A percentile compares a stretch with the other conserved stretches of the same genome.
These are phyloP conservation scores for Coelinius sp. DNA, from an alignment of 2,888 invertebrate species.

Conservation along the genomic window DNA sequence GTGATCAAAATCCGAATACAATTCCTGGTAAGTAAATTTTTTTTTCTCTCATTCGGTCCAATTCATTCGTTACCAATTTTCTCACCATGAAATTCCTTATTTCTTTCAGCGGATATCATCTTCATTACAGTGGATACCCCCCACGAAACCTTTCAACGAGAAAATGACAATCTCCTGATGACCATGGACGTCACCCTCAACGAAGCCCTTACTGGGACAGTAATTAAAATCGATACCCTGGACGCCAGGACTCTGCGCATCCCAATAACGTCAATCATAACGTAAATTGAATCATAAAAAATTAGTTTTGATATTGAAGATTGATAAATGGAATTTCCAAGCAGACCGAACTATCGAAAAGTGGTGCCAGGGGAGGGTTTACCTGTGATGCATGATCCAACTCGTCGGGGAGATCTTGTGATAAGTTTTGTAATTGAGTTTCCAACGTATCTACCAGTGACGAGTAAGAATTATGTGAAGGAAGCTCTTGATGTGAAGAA, in stretches of 20 bases:
- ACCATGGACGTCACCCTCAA: constrained; percentile 75
- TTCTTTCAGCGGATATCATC: constrained; percentile 78
- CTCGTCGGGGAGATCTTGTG: constrained; percentile 79
- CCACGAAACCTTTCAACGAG: constrained; percentile 78
- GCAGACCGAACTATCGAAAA: constrained; percentile 78
- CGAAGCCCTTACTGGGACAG: constrained; percentile 81
- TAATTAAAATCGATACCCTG: constrained; percentile 78
- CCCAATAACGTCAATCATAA: constrained; percentile 81
- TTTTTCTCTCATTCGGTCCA: constrained; percentile 17
- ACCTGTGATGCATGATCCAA: constrained; percentile 76
- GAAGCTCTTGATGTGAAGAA: constrained; percentile 55
- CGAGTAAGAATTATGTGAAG: constrained; percentile 67
- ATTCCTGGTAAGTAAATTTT: constrained; percentile 67
- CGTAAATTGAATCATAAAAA: constrained; percentile 65
- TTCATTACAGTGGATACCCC: constrained; percentile 82
- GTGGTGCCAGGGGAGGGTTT: constrained; percentile 81
- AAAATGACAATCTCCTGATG: constrained; percentile 79
- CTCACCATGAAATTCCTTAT: constrained; percentile 24
- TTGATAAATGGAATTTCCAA: constrained; percentile 26
- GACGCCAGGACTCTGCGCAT: constrained; percentile 80
- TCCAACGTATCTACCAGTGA: constrained; percentile 73
- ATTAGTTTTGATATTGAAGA: not conserved
- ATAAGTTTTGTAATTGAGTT: constrained; percentile 78
- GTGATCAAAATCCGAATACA: constrained; percentile 83
- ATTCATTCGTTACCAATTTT: constrained; percentile 19